These are phyloP conservation scores for Plectropomus leopardus DNA, from an alignment of 2,113 vertebrate species.

Conservation along the genomic window DNA sequence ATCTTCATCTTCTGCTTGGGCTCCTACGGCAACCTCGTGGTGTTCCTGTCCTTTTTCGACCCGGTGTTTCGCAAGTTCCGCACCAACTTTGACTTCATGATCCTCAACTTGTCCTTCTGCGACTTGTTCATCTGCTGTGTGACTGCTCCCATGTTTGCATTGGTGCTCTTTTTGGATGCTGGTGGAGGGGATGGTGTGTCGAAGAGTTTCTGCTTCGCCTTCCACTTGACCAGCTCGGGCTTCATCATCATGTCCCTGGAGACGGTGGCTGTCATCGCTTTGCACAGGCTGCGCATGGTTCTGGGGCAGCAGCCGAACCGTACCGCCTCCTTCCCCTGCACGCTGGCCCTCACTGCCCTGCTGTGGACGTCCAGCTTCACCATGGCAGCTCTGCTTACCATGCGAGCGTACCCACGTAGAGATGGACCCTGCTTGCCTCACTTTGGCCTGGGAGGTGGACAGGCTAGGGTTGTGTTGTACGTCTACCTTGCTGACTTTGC, in stretches of 20 bases:
- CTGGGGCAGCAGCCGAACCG: slow-evolving; percentile 92
- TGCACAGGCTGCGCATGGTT: slow-evolving; percentile 95
- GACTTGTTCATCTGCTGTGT: slow-evolving; percentile 96
- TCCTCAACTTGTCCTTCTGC: slow-evolving; percentile 96
- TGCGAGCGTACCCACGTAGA: slow-evolving; percentile 85
- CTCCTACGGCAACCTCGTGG: slow-evolving; percentile 95
- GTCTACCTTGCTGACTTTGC: slow-evolving; percentile 94
- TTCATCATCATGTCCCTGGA: slow-evolving; percentile 98
- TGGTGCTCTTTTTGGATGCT: slow-evolving; percentile 90
- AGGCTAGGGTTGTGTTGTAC: slow-evolving; percentile 88
- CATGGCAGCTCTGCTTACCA: slow-evolving; percentile 90
- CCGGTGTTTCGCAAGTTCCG: slow-evolving; percentile 95
- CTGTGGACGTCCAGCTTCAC: slow-evolving; percentile 96
- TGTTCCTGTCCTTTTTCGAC: slow-evolving; percentile 97
- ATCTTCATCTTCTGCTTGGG: slow-evolving; percentile 93
- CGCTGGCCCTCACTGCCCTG: slow-evolving; percentile 89
- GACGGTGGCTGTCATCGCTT: slow-evolving; percentile 94
- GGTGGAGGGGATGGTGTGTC: slow-evolving; percentile 84
- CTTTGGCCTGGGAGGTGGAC: slow-evolving; percentile 86
- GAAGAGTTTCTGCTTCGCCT: slow-evolving; percentile 93
- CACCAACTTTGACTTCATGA: slow-evolving; percentile 98
- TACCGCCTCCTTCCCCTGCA: slow-evolving; percentile 90
- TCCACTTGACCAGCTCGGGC: slow-evolving; percentile 93
- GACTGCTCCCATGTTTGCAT: slow-evolving; percentile 93
- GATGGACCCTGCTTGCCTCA: slow-evolving; percentile 93